Conservation (phyloP, 2,888 invertebrate species). For the Andrena bucephala region DNA sequence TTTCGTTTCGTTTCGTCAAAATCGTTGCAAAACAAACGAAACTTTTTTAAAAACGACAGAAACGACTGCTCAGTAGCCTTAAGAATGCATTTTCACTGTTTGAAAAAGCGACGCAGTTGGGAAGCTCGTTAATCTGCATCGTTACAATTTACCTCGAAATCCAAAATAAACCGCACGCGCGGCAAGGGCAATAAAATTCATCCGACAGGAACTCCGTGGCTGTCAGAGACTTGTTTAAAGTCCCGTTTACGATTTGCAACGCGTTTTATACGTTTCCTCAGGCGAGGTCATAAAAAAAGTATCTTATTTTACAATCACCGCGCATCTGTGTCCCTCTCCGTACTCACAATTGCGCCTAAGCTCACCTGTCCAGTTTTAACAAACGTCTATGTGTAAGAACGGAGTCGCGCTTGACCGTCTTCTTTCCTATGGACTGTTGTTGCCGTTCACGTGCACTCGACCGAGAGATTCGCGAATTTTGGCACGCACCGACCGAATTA, state of each 20-base stretch:
- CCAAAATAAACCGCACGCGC: conserved; percentile 9
- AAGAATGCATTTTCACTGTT: neutral
- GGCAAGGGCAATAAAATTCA: neutral
- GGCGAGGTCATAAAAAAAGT: neutral
- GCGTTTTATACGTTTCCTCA: neutral
- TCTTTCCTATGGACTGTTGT: neutral
- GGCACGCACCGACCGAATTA: conserved; percentile 48
- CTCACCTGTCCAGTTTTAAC: neutral
- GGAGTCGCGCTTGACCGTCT: neutral
- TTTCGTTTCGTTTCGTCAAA: neutral
- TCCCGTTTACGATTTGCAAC: neutral
- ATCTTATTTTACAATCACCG: neutral
- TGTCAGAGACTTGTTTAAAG: neutral
- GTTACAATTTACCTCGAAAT: neutral
- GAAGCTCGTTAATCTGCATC: neutral
- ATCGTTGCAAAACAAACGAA: neutral
- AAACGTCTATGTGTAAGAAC: neutral
- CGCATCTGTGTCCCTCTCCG: neutral
- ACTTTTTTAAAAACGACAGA: neutral
- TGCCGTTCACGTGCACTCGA: neutral
- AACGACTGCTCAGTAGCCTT: neutral
- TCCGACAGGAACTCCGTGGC: neutral
- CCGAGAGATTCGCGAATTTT: conserved; percentile 33
- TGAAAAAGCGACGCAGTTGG: neutral
- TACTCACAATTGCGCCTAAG: neutral